A percentile compares a stretch with the other conserved stretches of the same genome.
These are phyloP conservation scores for Ovibos moschatus DNA, from an alignment of 2,113 vertebrate species.

Conservation along the genomic window DNA sequence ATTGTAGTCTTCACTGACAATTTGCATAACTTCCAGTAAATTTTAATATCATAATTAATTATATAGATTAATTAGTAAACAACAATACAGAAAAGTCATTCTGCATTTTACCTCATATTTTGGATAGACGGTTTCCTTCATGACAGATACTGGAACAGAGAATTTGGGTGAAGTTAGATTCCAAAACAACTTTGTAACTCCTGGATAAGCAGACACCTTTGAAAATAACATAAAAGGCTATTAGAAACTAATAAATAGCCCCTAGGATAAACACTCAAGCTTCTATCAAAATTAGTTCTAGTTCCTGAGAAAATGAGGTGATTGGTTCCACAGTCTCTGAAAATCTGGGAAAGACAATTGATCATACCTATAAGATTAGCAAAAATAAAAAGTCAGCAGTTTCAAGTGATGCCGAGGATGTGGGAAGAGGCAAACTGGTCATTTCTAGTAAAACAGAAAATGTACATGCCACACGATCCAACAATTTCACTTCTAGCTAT, in stretches of 20 bases:
- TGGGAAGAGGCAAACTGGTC: neutral
- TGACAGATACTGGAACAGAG: constrained; percentile 76
- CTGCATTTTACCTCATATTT: constrained; percentile 80
- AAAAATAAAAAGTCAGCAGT: neutral
- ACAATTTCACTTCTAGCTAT: neutral
- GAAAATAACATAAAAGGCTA: constrained; percentile 55
- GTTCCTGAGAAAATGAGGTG: neutral
- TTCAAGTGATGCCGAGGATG: neutral
- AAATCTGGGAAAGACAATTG: neutral
- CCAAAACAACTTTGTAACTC: constrained; percentile 82
- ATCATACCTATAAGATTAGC: neutral
- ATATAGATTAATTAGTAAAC: neutral
- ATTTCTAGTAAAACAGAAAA: neutral
- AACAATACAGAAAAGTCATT: constrained; percentile 7
- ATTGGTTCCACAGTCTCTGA: neutral
- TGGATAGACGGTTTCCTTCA: constrained; percentile 82
- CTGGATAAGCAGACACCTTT: constrained; percentile 78
- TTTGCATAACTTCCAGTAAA: neutral
- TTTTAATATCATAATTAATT: neutral
- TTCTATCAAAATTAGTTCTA: neutral
- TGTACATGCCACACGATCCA: neutral
- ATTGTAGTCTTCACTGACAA: neutral
- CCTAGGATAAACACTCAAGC: neutral
- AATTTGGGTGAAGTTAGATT: constrained; percentile 82
- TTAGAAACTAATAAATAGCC: constrained; percentile 17